Evolutionary conservation across 2,888 invertebrate species (phyloP), one percentile per base, ranked within the genome.

Genomic region (Cryptophagus acutangulus): DNA sequence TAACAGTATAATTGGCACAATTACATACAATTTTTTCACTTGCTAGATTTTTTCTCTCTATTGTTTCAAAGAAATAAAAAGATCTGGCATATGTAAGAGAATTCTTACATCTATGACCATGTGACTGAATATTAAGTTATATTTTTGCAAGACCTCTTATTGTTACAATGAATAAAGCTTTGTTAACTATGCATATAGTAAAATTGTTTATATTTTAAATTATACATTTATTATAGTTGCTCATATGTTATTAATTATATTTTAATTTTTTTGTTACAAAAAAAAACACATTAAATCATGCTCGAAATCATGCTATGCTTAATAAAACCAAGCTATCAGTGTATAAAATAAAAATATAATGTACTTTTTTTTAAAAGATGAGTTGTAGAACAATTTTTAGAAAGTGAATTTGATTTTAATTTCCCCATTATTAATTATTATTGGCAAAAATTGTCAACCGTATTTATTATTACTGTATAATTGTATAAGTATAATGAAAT

Each of bases 401-500:
- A 48, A 45, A 57, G 59, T 58, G 55, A 55, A 49, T 55, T 51
- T 50, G 51, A 30, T 48, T 52, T 40, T 45, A 35, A 37, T 40
- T 29, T 40, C 43, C 38, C 28, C 36, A 37, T 47, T 43, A 39
- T 28, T 38, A 40, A n/a, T n/a, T n/a, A n/a, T n/a, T n/a, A n/a
- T n/a, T n/a, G n/a, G n/a, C n/a, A n/a, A n/a, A n/a, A n/a, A n/a
- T n/a, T n/a, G n/a, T n/a, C n/a, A n/a, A n/a, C n/a, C n/a, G n/a
- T n/a, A n/a, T n/a, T n/a, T n/a, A 38, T 33, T 38, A 41, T 39
- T 59, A 65, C 52, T 62, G 61, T 64, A 63, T 63, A 61, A 65
- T 65, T 64, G 65, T 65, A 60, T 61, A 63, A 62, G 61, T 62
- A 63, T 61, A 59, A 61, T 57, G 57, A 57, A 58, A 60, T 59